These are phyloP conservation scores for Pseudochirops cupreus DNA, from an alignment of 2,797 vertebrate genomes.

Conservation along the genomic window DNA sequence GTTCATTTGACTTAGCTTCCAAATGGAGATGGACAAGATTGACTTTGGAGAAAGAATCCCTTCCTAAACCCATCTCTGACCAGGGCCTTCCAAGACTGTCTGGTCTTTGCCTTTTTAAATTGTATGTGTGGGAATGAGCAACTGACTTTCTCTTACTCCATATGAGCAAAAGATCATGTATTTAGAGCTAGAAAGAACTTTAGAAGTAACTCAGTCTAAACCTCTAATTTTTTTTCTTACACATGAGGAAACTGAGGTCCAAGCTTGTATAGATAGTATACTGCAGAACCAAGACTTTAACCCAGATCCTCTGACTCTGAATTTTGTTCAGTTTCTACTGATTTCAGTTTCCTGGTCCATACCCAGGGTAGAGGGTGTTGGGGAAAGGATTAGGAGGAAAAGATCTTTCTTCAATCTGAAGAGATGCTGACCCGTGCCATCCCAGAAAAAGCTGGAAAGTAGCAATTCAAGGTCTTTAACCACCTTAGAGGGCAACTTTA, in stretches of 20 bases:
- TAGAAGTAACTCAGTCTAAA: not conserved
- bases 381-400: not conserved
- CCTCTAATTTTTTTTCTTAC: not conserved
- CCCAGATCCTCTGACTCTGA: not conserved
- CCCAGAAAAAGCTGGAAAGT: not conserved
- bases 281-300: not conserved
- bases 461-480: not conserved
- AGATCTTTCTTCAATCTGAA: not conserved
- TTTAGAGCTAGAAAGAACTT: not conserved
- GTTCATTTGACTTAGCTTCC: not conserved
- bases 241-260: not conserved
- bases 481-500: not conserved
- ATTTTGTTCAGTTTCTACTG: not conserved
- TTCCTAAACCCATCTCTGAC: not conserved
- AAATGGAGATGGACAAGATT: not conserved
- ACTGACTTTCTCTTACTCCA: not conserved
- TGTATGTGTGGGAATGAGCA: constrained; percentile 30
- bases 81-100: not conserved
- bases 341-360: not conserved
- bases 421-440: not conserved
- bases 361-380: constrained; percentile 9
- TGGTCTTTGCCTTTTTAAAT: not conserved
- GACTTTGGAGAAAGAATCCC: not conserved
- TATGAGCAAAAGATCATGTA: not conserved
- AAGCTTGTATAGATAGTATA: not conserved